phyloP scores from a whole-genome alignment of 2,888 invertebrate species.

The Cordilura impudica region DNA sequence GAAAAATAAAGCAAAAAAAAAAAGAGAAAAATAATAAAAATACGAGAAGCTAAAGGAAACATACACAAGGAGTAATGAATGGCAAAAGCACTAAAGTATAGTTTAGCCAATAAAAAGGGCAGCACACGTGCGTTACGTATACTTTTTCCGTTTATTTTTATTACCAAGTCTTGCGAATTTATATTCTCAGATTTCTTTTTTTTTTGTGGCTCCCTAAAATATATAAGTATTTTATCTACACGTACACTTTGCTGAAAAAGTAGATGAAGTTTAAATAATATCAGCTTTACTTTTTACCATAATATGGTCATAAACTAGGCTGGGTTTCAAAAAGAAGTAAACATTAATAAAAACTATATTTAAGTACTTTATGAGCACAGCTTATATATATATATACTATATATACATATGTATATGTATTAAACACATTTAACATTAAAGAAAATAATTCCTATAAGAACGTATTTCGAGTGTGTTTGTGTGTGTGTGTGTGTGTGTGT shows the following conservation, averaged over 20 bases:
- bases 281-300: too few relatives aligned
- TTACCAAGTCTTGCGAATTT: conserved; percentile 20
- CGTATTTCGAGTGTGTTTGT: not conserved
- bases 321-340: too few relatives aligned
- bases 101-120: conserved; percentile 8
- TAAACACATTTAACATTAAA: not conserved
- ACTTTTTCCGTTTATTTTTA: conserved; percentile 23
- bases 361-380: not conserved
- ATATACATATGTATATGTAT: not conserved
- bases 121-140: conserved; percentile 53
- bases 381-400: too few relatives aligned
- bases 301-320: too few relatives aligned
- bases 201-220: not conserved
- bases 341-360: too few relatives aligned
- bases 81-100: not conserved
- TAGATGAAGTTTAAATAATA: too few relatives aligned
- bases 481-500: not conserved
- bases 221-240: not conserved
- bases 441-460: not conserved
- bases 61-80: not conserved
- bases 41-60: not conserved
- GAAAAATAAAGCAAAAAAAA: not conserved
- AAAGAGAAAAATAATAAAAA: not conserved
- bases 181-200: not conserved
- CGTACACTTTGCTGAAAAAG: not conserved